Percentiles rank a stretch among this genome's conserved stretches.
These are phyloP conservation scores for Alexandromys oeconomus DNA, from an alignment of 2,797 vertebrate species.

Conservation along the genomic window DNA sequence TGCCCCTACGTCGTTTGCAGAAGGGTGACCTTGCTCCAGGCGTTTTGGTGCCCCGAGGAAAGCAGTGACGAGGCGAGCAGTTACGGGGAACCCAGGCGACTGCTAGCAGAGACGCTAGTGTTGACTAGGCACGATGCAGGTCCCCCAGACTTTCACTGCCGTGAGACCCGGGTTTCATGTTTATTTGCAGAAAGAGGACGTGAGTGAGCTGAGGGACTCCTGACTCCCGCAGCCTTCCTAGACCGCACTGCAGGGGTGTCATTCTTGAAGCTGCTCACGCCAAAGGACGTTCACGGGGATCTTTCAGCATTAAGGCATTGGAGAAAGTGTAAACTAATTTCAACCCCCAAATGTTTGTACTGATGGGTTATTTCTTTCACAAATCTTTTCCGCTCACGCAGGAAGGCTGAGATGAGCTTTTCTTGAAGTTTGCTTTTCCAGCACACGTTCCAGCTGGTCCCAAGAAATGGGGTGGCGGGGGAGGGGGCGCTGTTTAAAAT, in stretches of 20 bases:
- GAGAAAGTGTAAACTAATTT: neutral
- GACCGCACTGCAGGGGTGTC: neutral
- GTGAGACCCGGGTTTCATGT: neutral
- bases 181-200: neutral
- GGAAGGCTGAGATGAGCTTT: neutral
- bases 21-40: neutral
- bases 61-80: neutral
- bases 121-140: neutral
- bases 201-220: neutral
- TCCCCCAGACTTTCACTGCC: neutral
- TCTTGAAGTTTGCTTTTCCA: slow-evolving; percentile 11
- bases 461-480: neutral
- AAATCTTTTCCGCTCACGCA: neutral
- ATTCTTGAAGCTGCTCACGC: neutral
- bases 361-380: neutral
- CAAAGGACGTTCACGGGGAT: neutral
- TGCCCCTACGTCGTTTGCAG: neutral
- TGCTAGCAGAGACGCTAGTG: neutral
- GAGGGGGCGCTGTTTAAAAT: neutral
- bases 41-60: neutral
- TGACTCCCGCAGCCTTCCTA: neutral
- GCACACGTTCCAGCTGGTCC: neutral
- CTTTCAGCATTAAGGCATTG: neutral
- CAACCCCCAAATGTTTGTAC: neutral
- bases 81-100: neutral